Evolutionary conservation across 64 coral and sea anemone species (phyloP), one percentile per base, ranked within the genome.

Genomic region (Orbicella faveolata): DNA sequence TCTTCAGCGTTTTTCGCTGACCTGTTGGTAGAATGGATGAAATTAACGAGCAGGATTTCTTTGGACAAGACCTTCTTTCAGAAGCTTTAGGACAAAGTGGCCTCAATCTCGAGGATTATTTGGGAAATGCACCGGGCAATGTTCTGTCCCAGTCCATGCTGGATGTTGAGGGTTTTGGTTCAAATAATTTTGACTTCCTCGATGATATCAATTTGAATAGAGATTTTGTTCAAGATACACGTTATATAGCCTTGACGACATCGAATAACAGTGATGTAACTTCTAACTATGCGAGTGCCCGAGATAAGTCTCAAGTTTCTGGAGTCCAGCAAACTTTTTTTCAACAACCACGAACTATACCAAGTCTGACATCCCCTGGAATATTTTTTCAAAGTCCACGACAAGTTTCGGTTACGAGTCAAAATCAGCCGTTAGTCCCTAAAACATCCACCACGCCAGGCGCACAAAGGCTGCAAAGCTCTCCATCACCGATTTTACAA

Each of bases 11-110:
- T 85, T 73, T 72, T 85, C 82, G 82, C 82, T 85, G 82, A 85
- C 82, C 48, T 85, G 67, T 52, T 64, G 39, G 66, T 70, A 85
- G 66, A 72, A 85, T 85, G 82, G 35, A 65, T 53, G 82, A 70
- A 85, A 6, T 21, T 37, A 85, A 85, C 63, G 82, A 85, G 13
- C 37, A 20, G 35, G 65, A 72, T 36, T 6, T 85, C 61, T 85
- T 73, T 53, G 63, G 80, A 83, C 35, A 65, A 81, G 90, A 92
- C 76, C 90, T 92, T 2, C 75, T 92, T 23, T 87, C 90, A 54
- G 84, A 87, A 18, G 90, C 90, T 69, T 87, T 92, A 21, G 90
- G 90, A 53, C 65, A 92, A 87, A 92, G 90, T 92, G 90, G 90
- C 55, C 77, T 92, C 18, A 81, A 92, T 79, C 90, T 92, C 51